Evolutionary conservation across 2,113 vertebrate species (phyloP).

Genomic region (Campylomormyrus numenius): DNA sequence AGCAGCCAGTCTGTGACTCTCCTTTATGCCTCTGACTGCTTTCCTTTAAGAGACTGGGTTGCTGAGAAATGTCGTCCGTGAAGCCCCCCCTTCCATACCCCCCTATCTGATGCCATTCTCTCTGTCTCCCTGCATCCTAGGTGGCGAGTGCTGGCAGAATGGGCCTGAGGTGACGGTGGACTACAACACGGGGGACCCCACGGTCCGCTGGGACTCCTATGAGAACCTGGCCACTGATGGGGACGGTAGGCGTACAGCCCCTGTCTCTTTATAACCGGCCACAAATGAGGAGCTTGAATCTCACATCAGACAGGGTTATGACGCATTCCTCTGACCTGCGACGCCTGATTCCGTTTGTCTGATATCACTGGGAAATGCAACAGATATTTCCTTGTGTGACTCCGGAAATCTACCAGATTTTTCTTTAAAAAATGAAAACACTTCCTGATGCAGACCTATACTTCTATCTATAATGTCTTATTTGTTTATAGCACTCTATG

Average conservation of each 20-base stretch:
- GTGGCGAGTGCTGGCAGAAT: conserved; percentile 62
- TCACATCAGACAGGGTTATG: conserved; percentile 5
- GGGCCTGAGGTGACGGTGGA: conserved; percentile 64
- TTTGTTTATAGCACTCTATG: background rate
- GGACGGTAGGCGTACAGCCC: conserved; percentile 55
- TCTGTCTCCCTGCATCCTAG: conserved; percentile 41
- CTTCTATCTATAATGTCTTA: background rate
- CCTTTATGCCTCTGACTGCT: background rate
- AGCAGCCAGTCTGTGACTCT: background rate
- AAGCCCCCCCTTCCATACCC: background rate
- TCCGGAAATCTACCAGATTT: background rate
- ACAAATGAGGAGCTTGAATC: background rate
- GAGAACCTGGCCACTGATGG: conserved; percentile 54
- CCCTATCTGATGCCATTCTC: background rate
- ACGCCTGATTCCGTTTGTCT: background rate
- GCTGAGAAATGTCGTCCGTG: background rate
- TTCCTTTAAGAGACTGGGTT: background rate
- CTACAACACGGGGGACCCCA: conserved; percentile 73
- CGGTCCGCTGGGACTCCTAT: conserved; percentile 79
- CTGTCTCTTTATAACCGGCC: background rate
- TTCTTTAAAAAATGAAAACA: background rate
- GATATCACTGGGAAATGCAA: background rate
- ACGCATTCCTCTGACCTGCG: background rate
- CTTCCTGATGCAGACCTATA: background rate
- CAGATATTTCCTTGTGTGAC: background rate